Percentiles rank a stretch among this genome's conserved stretches.
phyloP scores from a whole-genome alignment of 2,888 invertebrate genomes.

The Megamerina dolium region DNA sequence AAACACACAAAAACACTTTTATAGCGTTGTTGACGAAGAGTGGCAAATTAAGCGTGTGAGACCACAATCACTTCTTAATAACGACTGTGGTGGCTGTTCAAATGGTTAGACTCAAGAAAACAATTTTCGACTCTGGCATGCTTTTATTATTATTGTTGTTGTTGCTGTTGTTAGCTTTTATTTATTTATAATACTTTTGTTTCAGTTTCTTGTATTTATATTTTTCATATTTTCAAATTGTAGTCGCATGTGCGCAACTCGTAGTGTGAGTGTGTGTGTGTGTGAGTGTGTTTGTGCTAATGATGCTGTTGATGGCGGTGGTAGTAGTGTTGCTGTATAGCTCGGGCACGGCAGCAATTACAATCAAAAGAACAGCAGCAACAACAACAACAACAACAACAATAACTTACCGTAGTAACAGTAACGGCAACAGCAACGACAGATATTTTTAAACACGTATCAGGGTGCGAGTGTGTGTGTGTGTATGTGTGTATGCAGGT shows the following conservation, averaged over 20 bases:
- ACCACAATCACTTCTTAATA: slow-evolving; percentile 36
- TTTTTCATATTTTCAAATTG: too few relatives aligned
- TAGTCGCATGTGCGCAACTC: too few relatives aligned
- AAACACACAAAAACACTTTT: slow-evolving; percentile 1
- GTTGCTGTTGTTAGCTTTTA: too few relatives aligned
- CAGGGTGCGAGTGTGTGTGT: not conserved
- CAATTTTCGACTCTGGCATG: slow-evolving; percentile 20
- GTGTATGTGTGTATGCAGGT: not conserved
- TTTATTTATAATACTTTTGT: too few relatives aligned
- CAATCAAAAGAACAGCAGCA: slow-evolving; percentile 9
- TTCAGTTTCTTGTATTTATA: too few relatives aligned
- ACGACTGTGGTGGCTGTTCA: slow-evolving; percentile 29
- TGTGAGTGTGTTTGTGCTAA: too few relatives aligned
- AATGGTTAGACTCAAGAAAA: slow-evolving; percentile 28
- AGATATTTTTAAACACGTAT: slow-evolving; percentile 1
- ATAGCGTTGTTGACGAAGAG: slow-evolving; percentile 7
- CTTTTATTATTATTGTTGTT: slow-evolving; percentile 19
- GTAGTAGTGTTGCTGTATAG: too few relatives aligned
- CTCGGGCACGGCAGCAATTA: too few relatives aligned
- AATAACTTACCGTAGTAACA: not conserved
- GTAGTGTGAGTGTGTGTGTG: too few relatives aligned
- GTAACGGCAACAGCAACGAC: slow-evolving; percentile 9
- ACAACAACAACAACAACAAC: slow-evolving; percentile 14
- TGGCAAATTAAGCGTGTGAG: slow-evolving; percentile 29
- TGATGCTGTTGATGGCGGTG: slow-evolving; percentile 13